Percentiles rank a stretch among this genome's conserved stretches.
Evolutionary conservation across 37 sponge, comb jelly and placozoan species (phyloP).

Genomic region (Halisarca cf. caerulea): DNA sequence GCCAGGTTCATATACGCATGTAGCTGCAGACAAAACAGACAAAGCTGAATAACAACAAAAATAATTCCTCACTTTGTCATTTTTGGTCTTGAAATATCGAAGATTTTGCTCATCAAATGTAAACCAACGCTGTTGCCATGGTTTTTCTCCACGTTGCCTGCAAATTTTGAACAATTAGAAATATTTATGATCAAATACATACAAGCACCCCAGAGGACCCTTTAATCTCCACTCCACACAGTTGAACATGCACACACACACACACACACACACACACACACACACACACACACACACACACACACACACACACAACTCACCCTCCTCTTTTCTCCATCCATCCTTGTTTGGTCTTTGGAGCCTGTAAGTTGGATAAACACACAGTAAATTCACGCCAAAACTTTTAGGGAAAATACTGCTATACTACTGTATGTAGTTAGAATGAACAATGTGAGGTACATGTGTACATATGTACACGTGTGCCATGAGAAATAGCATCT

Average conservation of each 20-base stretch:
- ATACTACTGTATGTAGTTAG: not conserved
- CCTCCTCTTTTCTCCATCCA: constrained; percentile 88
- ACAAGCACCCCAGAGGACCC: not conserved
- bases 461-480: not conserved
- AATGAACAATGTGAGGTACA: not conserved
- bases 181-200: not conserved
- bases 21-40: not conserved
- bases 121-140: constrained; percentile 86
- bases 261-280: constrained; percentile 32
- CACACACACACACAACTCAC: constrained; percentile 39
- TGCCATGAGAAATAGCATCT: too few species aligned
- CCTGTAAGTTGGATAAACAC: constrained; percentile 34
- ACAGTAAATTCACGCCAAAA: too few species aligned
- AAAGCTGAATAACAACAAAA: not conserved
- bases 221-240: not conserved
- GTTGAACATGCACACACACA: constrained; percentile 1
- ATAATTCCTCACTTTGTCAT: constrained; percentile 58
- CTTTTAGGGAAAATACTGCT: too few species aligned
- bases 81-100: constrained; percentile 76
- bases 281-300: constrained; percentile 16
- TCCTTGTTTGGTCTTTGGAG: constrained; percentile 81
- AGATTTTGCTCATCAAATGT: constrained; percentile 77
- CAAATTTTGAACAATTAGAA: not conserved
- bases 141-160: constrained; percentile 59
- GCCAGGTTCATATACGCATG: not conserved